Evolutionary conservation across 2,797 vertebrate genomes (phyloP), one percentile per base, ranked within the genome.

Genomic region (Protosalanx chinensis): DNA sequence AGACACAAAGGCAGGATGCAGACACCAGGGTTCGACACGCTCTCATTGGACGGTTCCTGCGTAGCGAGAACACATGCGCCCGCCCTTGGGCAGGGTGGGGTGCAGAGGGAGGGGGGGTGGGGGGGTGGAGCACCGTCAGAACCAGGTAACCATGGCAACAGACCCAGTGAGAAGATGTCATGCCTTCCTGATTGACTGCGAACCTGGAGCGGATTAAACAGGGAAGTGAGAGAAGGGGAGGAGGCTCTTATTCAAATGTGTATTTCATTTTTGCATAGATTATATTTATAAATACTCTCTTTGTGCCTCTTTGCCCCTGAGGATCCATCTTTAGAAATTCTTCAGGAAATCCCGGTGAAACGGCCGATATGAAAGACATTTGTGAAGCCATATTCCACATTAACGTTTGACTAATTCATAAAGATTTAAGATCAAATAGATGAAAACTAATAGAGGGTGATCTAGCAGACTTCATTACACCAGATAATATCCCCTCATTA

Each of bases 61-160:
- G 37, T 7, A 12, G 8, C 37, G 7, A 41, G 37, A 37, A 5
- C 23, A 57, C 30, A 63, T 33, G 29, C n/a, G 37, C 33, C 49
- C 13, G 23, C 20, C 64, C 41, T 49, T 23, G 49, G 46, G 46
- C 64, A 66, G 64, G 46, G 64, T 29, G 41, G 64, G 64, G 10
- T 30, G 35, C 12, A 30, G 59, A 32, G 61, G 53, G 10, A 7
- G 37, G 37, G 8, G 37, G 37, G 7, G 37, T 8, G 37, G 37
- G 8, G 37, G 7, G 6, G 57, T 64, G 58, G 27, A 78, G 76
- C 57, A 58, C 67, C 76, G 74, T 73, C 74, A 70, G 76, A 82
- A 71, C 74, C 80, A 79, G 69, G 79, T 83, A 81, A 79, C 83
- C 67, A 83, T 83, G 76, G 81, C 77, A 85, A 85, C 83, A 82